A percentile compares a stretch with the other conserved stretches of the same genome.
These are phyloP conservation scores for Buceros bicornis DNA, from an alignment of 2,797 vertebrate genomes.

Conservation along the genomic window DNA sequence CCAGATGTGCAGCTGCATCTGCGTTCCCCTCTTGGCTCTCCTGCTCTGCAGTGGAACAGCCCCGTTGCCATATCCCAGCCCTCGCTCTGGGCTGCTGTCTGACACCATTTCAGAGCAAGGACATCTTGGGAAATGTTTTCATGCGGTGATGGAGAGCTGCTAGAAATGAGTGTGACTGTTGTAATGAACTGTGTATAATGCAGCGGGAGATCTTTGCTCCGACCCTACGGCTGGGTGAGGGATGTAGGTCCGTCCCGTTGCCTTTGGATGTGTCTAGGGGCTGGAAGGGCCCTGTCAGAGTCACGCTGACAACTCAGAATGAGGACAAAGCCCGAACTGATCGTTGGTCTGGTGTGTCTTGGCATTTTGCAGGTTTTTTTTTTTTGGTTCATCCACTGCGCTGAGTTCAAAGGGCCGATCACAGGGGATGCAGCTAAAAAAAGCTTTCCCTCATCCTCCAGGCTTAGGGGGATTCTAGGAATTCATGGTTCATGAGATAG, in stretches of 20 bases:
- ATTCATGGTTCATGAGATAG: conserved; percentile 33
- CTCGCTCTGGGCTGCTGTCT: background rate
- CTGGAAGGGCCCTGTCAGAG: background rate
- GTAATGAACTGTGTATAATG: background rate
- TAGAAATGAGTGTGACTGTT: background rate
- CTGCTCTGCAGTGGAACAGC: background rate
- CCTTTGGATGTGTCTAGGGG: background rate
- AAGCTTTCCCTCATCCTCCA: conserved; percentile 50
- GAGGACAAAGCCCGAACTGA: background rate
- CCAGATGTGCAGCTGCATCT: background rate
- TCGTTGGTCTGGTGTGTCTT: background rate
- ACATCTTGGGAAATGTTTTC: background rate
- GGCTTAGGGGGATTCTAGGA: conserved; percentile 58
- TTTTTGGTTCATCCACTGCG: background rate
- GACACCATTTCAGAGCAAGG: background rate
- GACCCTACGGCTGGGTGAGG: background rate
- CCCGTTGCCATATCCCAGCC: background rate
- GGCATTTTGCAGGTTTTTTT: background rate
- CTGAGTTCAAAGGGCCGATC: conserved; percentile 50
- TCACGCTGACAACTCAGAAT: background rate
- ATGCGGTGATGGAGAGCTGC: background rate
- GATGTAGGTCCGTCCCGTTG: background rate
- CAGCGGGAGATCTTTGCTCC: background rate
- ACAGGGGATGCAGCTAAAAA: conserved; percentile 23
- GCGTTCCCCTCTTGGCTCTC: background rate